Evolutionary conservation across 30 jellyfish, hydroid and myxozoan species (phyloP), one percentile per base, ranked within the genome.

Genomic region (Nemopilema nomurai): DNA sequence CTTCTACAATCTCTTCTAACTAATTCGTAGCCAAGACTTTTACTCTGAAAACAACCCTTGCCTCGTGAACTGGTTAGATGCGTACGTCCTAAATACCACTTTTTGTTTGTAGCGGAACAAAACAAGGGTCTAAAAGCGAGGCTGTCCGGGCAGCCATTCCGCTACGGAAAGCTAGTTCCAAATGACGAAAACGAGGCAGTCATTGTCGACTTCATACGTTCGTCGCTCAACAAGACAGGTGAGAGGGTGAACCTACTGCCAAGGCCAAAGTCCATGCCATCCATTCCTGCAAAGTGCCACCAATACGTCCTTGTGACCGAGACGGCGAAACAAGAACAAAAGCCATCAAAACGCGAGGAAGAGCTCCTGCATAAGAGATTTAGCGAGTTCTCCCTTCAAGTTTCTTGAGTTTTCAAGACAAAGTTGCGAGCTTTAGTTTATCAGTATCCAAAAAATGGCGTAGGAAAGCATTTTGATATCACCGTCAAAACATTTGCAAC

Each of bases 61-160:
- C 67, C 20, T 9, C 67, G 16, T 20, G 16, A 16, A 20, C 17
- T n/a, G n/a, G n/a, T 13, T 67, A 67, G 23, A 16, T 13, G 29
- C 23, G 9, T 9, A 13, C 9, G 9, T 67, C 17, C 23, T 21
- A 69, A 75, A 19, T 24, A 1, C 4, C 67, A 18, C 76, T 17
- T 49, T 49, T 32, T 41, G 22, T 7, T 63, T 63, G 28, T 30
- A 84, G 93, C 22, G 1, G 25, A 29, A 31, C 29, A 67, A 30
- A 65, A 49, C 49, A 76, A 73, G 62, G 77, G 76, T 23, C 96
- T 87, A 6, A 79, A 32, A 69, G 96, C 96, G 18, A 69, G 89
- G 28, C 70, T 87, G 16, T 79, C 96, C 18, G 96, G 96, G 21
- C 96, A 79, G 74, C 74, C 91, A 49, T 87, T 77, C 63, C 96